These are phyloP conservation scores for Apoda limacodes DNA, from an alignment of 2,888 invertebrate species.

Conservation along the genomic window DNA sequence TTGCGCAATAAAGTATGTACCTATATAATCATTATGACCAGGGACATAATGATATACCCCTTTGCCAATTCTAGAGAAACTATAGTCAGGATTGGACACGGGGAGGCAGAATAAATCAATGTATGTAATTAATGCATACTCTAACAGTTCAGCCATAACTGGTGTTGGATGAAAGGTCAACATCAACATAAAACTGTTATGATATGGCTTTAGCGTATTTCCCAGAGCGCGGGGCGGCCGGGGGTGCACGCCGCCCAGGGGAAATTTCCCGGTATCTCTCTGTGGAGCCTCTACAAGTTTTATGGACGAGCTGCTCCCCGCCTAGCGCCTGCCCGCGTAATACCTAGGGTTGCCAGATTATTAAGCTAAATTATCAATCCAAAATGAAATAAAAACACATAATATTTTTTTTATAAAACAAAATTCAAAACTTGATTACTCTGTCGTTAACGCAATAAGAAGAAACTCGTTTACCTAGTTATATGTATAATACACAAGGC, in stretches of 20 bases:
- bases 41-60: too few species aligned
- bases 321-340: conserved; percentile 11
- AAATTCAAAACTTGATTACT: too few species aligned
- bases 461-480: conserved; percentile 25
- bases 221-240: conserved; percentile 52
- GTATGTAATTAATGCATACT: too few species aligned
- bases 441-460: too few species aligned
- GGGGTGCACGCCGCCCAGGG: conserved; percentile 45
- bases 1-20: too few species aligned
- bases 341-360: conserved; percentile 8
- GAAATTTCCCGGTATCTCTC: conserved; percentile 66
- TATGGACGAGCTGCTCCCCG: conserved; percentile 58
- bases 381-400: too few species aligned
- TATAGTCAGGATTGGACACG: too few species aligned
- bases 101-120: too few species aligned
- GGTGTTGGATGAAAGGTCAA: conserved; percentile 49
- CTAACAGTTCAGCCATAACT: conserved; percentile 28
- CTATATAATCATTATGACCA: too few species aligned
- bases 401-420: too few species aligned
- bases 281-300: conserved; percentile 65
- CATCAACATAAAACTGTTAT: conserved; percentile 69
- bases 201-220: conserved; percentile 68
- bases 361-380: conserved; percentile 3
- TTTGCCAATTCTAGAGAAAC: too few species aligned
- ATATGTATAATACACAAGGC: too few species aligned